Conservation (phyloP, 2,113 vertebrate species). For the Penelope pileata region DNA sequence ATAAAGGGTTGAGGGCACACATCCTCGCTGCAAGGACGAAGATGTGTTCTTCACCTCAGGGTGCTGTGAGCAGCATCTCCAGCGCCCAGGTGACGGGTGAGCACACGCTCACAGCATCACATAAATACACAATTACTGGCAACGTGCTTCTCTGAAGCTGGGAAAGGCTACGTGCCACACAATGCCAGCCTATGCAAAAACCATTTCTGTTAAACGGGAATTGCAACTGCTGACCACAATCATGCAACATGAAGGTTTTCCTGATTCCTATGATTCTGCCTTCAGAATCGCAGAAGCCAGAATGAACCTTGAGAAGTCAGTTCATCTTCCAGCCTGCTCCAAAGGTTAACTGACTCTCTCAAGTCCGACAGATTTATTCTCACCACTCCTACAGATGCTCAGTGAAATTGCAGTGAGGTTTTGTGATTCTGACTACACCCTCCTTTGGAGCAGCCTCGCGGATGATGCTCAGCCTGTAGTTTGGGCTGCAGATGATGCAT, state of each 20-base stretch:
- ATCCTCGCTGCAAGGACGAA: not conserved
- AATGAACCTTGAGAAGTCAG: not conserved
- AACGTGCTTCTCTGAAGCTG: not conserved
- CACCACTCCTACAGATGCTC: not conserved
- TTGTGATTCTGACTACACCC: not conserved
- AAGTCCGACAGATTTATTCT: not conserved
- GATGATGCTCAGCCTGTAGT: not conserved
- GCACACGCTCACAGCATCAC: not conserved
- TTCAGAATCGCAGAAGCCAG: not conserved
- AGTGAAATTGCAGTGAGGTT: not conserved
- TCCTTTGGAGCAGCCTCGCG: not conserved
- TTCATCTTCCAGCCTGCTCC: not conserved
- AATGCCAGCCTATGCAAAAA: fast-evolving
- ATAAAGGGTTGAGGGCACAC: not conserved
- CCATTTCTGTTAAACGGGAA: not conserved
- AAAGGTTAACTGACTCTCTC: not conserved
- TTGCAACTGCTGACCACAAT: not conserved
- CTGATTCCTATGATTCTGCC: not conserved
- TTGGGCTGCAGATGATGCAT: not conserved
- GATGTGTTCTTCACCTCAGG: slow-evolving; percentile 16
- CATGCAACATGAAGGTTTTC: fast-evolving
- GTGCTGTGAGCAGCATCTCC: not conserved
- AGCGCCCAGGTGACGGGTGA: not conserved
- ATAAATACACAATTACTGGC: not conserved
- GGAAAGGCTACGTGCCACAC: not conserved